Conservation (phyloP, 2,888 invertebrate genomes). For the Eupeodes luniger region DNA sequence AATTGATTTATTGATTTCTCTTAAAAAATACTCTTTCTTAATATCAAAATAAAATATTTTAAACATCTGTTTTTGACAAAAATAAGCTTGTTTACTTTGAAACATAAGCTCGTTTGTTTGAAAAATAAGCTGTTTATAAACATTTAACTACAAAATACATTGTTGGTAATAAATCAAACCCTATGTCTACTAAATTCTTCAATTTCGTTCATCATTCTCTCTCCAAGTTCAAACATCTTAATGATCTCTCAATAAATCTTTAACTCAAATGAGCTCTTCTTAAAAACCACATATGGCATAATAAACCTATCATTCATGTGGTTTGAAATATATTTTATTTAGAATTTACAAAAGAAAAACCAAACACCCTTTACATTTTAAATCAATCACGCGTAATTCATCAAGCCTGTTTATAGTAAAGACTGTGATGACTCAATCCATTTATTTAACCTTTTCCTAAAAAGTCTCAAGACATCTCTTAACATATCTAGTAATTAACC, state of each 20-base stretch:
- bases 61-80: too few relatives aligned
- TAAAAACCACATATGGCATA: background rate
- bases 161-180: too few relatives aligned
- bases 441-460: slow-evolving; percentile 59
- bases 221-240: background rate
- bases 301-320: background rate
- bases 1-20: too few relatives aligned
- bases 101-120: too few relatives aligned
- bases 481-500: background rate
- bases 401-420: background rate
- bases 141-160: too few relatives aligned
- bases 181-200: too few relatives aligned
- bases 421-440: slow-evolving; percentile 67
- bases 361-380: background rate
- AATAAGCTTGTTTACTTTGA: too few relatives aligned
- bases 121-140: too few relatives aligned
- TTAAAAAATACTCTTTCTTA: too few relatives aligned
- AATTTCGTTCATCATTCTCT: too few relatives aligned
- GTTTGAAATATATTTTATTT: background rate
- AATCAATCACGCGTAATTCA: background rate
- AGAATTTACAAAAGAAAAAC: background rate
- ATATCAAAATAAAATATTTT: too few relatives aligned
- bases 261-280: background rate
- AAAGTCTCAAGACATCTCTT: slow-evolving; percentile 35
- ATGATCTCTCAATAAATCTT: background rate